Base-by-base conservation (phyloP, 2,113 vertebrate genomes). In the Athene noctua region DNA sequence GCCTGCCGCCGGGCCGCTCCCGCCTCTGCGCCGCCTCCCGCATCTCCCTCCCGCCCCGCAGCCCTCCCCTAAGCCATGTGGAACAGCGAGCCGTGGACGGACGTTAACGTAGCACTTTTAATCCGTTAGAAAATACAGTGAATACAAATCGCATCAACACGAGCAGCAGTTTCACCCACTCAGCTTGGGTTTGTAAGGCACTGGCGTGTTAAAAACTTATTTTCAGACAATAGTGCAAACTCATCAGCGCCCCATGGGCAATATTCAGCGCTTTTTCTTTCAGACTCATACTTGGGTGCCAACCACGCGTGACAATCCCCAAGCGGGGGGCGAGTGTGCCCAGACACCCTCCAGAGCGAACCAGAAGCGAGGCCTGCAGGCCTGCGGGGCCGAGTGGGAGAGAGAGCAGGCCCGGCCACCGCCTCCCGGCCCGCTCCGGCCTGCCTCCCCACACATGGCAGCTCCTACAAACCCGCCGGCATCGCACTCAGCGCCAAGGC, bases 191-290 rank as follows among this genome's bases (percentile, higher is more conserved):
- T 6, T 14, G 40, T n/a, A 14, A 74, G 67, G 55, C 81, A 36
- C 65, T 1, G 12, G 15, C 5, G 9, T 3, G 23, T 8, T 38
- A 68, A 51, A 46, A 51, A 3, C 11, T 15, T 10, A 7, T 13
- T 52, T 20, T 18, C 6, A 17, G 3, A 7, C 4, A 20, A 10
- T 1, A 18, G 5, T 3, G 20, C 66, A 30, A 55, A 15, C 26
- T 23, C 13, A 1, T 27, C n/a, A 4, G 22, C 2, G 0, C 27
- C 17, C 29, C 47, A 4, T 2, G 3, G 16, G 9, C 25, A 4
- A 19, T 3, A 8, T 1, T 15, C 25, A 7, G 36, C 19, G 27
- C 13, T 61, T 36, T 15, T 26, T 26, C 42, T 23, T 30, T 55
- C 73, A 16, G 13, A 11, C 36, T 17, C 32, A 0, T 2, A 6